A percentile compares a stretch with the other conserved stretches of the same genome.
Conservation (phyloP, 2,888 invertebrate genomes). For the Conops quadrifasciatus region DNA sequence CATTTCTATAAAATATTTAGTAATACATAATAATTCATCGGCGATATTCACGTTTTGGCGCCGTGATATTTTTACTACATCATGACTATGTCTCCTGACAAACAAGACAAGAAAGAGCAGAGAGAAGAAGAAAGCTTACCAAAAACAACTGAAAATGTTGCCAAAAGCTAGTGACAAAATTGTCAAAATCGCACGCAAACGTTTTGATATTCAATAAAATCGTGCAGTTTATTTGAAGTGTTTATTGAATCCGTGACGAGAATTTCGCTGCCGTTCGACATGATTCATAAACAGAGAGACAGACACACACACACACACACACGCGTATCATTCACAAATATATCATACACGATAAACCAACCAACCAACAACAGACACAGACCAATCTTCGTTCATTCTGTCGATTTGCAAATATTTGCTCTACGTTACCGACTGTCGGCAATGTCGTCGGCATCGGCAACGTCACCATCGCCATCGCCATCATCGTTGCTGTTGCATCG, state of each 20-base stretch:
- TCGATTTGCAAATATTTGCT: constrained; percentile 37
- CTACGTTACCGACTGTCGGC: constrained; percentile 22
- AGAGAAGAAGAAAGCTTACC: neutral
- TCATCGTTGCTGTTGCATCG: constrained; percentile 1
- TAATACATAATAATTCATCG: constrained; percentile 38
- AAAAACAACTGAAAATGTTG: neutral
- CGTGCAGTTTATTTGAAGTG: constrained; percentile 64
- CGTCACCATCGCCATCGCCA: neutral
- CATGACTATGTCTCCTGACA: too few species aligned
- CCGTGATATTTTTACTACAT: constrained; percentile 13
- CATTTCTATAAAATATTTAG: too few species aligned
- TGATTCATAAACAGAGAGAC: neutral
- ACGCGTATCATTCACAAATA: constrained; percentile 9
- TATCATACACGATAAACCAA: neutral
- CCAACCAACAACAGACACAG: too few species aligned
- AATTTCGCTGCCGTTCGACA: constrained; percentile 37
- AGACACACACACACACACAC: neutral
- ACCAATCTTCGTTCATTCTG: constrained; percentile 25
- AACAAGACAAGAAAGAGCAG: neutral
- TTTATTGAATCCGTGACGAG: constrained; percentile 65
- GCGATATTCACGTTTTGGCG: constrained; percentile 32
- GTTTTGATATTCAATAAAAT: constrained; percentile 54
- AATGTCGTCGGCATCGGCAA: neutral
- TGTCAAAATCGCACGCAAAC: constrained; percentile 45
- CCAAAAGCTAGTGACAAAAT: constrained; percentile 44